These are phyloP conservation scores for Crossocerus cetratus DNA, from an alignment of 2,888 invertebrate genomes.

Conservation along the genomic window DNA sequence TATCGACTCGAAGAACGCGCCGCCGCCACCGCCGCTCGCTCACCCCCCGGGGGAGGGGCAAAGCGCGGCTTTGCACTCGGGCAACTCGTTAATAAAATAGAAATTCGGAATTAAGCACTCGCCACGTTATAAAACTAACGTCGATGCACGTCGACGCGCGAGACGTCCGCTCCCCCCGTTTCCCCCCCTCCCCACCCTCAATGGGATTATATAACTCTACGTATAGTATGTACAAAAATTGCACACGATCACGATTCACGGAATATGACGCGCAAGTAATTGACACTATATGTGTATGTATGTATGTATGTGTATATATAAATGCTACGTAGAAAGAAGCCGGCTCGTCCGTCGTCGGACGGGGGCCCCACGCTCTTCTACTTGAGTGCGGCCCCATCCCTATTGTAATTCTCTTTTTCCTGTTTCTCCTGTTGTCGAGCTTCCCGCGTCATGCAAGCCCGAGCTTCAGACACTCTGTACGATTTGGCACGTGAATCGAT, in stretches of 20 bases:
- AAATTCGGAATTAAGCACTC: constrained; percentile 48
- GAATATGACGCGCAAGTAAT: constrained; percentile 66
- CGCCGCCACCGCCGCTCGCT: no score
- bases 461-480: no score
- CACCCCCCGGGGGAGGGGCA: no score
- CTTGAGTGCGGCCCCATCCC: no score
- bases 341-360: background rate
- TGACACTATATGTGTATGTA: constrained; percentile 58
- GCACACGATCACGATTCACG: constrained; percentile 68
- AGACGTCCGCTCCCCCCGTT: background rate
- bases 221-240: constrained; percentile 61
- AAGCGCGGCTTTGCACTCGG: no score
- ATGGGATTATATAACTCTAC: constrained; percentile 21
- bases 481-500: constrained; percentile 19
- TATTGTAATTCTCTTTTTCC: no score
- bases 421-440: no score
- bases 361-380: background rate
- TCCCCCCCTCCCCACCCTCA: no score
- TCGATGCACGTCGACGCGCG: background rate
- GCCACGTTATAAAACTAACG: constrained; percentile 41
- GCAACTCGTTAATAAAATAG: constrained; percentile 62
- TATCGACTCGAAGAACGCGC: no score
- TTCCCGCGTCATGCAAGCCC: no score
- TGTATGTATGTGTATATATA: constrained; percentile 23
- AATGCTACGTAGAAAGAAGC: constrained; percentile 28